phyloP scores from a whole-genome alignment of 2,888 invertebrate species.

The Mesochorus sp. region DNA sequence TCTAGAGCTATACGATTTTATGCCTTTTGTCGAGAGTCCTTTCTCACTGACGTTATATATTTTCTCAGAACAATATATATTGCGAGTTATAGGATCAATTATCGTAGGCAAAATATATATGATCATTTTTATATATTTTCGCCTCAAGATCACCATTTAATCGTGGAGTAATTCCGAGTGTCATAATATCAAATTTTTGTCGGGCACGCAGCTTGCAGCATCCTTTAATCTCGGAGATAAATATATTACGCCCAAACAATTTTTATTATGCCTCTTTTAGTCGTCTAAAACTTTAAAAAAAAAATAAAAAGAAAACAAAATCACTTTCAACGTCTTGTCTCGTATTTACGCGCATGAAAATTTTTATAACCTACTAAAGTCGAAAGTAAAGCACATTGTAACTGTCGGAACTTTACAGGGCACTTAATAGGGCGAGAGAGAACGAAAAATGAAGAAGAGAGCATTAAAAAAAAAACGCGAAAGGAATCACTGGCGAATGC shows the following conservation, averaged over 20 bases:
- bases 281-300: slow-evolving; percentile 22
- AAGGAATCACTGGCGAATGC: neutral
- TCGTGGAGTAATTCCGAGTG: too few relatives aligned
- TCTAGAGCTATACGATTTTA: too few relatives aligned
- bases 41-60: too few relatives aligned
- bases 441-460: slow-evolving; percentile 7
- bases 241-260: neutral
- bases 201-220: too few relatives aligned
- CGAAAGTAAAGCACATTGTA: slow-evolving; percentile 49
- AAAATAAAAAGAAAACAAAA: slow-evolving; percentile 25
- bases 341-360: slow-evolving; percentile 47
- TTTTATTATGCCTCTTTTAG: slow-evolving; percentile 54
- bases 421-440: slow-evolving; percentile 34
- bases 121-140: too few relatives aligned
- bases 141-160: too few relatives aligned
- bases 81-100: too few relatives aligned
- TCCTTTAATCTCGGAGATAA: too few relatives aligned
- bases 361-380: slow-evolving; percentile 58
- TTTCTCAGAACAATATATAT: too few relatives aligned
- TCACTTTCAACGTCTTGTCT: slow-evolving; percentile 28
- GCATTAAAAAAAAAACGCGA: slow-evolving; percentile 16
- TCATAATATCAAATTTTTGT: too few relatives aligned
- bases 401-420: slow-evolving; percentile 50
- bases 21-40: too few relatives aligned
- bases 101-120: too few relatives aligned